phyloP scores from a whole-genome alignment of 2,113 vertebrate genomes.

The Pelusios castaneus region DNA sequence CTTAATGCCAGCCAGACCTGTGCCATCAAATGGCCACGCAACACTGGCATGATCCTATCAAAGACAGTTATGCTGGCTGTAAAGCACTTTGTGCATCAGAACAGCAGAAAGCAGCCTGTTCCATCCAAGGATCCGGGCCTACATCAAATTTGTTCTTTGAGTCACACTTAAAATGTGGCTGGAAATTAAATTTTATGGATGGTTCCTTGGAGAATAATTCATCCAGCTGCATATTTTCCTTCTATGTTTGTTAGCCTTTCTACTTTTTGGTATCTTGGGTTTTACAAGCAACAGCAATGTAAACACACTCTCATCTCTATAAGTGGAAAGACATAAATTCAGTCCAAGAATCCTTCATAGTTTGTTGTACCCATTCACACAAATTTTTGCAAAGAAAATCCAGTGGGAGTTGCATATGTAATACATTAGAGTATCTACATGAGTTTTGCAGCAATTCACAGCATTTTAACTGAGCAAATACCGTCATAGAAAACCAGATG shows the following conservation, averaged over 20 bases:
- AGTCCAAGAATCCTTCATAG: background rate
- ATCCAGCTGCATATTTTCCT: background rate
- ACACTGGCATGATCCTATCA: background rate
- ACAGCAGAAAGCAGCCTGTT: background rate
- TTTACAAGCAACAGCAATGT: background rate
- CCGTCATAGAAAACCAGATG: background rate
- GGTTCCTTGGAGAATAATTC: background rate
- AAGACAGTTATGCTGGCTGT: background rate
- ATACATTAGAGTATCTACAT: background rate
- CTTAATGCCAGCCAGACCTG: background rate
- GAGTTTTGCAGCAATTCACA: background rate
- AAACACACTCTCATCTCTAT: background rate
- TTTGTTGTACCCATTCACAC: background rate
- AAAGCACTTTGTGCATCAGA: background rate
- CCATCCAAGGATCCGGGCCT: background rate
- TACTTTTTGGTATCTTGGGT: background rate
- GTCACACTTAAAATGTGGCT: background rate
- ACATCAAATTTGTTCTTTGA: background rate
- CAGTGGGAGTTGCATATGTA: background rate
- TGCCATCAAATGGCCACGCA: background rate
- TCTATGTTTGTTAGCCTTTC: background rate
- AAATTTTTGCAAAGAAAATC: constrained; percentile 2
- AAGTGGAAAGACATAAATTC: background rate
- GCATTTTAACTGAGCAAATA: background rate
- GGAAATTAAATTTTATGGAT: background rate